Percentiles rank a stretch among this genome's conserved stretches.
Conservation (phyloP, 2,113 vertebrate genomes). For the Vimba vimba region DNA sequence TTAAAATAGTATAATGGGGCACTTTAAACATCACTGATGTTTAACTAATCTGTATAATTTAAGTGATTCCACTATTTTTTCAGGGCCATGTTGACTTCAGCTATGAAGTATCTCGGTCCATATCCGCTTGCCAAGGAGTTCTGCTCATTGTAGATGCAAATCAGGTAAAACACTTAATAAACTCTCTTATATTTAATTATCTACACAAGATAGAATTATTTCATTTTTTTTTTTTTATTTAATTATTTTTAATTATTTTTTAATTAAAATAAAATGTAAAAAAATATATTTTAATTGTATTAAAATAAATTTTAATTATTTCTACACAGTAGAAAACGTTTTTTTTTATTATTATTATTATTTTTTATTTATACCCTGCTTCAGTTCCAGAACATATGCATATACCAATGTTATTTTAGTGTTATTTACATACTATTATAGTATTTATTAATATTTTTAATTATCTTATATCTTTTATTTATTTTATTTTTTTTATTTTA, state of each 20-base stretch:
- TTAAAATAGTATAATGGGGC: too few species aligned
- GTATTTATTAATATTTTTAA: background rate
- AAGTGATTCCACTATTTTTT: constrained; percentile 31
- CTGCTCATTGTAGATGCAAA: constrained; percentile 95
- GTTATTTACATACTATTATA: background rate
- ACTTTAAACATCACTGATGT: too few species aligned
- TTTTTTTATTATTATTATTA: background rate
- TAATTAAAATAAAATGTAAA: too few species aligned
- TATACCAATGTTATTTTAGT: background rate
- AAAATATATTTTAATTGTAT: too few species aligned
- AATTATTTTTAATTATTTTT: too few species aligned
- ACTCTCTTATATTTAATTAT: background rate
- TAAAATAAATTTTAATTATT: too few species aligned
- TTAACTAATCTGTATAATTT: background rate
- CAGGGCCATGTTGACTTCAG: constrained; percentile 98
- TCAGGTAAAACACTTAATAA: constrained; percentile 78
- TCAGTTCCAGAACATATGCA: background rate
- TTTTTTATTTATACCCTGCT: background rate
- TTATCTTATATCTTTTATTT: background rate
- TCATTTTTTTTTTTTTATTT: background rate
- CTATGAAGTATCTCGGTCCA: constrained; percentile 94
- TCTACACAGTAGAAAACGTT: background rate
- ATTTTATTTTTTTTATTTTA: background rate
- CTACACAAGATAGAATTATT: background rate
- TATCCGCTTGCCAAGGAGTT: constrained; percentile 96